Conservation (phyloP, 2,113 vertebrate genomes). For the Etheostoma cragini region DNA sequence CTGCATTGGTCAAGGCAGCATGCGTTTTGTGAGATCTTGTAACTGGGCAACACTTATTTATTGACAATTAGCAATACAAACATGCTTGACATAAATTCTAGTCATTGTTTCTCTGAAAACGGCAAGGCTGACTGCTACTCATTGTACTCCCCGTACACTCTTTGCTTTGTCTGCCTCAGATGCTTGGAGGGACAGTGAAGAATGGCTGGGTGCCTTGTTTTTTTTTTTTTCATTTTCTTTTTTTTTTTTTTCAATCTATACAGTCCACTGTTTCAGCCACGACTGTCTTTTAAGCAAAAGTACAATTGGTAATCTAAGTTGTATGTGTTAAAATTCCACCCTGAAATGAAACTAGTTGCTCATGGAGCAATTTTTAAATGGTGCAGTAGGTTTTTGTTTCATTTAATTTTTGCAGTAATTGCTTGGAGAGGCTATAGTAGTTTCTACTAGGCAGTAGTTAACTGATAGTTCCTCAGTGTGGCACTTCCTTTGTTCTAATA, state of each 20-base stretch:
- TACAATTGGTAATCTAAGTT: neutral
- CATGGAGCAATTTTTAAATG: neutral
- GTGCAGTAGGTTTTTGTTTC: neutral
- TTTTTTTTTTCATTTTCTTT: neutral
- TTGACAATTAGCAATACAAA: neutral
- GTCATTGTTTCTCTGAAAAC: slow-evolving; percentile 2
- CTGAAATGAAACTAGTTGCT: neutral
- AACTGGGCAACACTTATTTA: neutral
- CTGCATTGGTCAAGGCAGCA: too few species aligned
- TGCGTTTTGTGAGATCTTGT: too few species aligned
- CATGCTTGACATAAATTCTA: neutral
- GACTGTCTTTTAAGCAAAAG: neutral
- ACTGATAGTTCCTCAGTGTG: neutral
- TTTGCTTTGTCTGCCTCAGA: slow-evolving; percentile 61
- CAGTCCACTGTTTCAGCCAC: slow-evolving; percentile 22
- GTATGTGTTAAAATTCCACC: neutral
- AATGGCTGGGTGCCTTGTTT: slow-evolving; percentile 15
- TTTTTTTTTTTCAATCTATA: neutral
- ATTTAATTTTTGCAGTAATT: too few species aligned
- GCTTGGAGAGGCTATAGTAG: neutral
- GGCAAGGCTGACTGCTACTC: slow-evolving; percentile 37
- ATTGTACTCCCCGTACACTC: slow-evolving; percentile 70
- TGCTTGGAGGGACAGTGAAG: slow-evolving; percentile 31
- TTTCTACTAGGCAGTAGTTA: neutral
- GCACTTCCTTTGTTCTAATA: neutral